These are phyloP conservation scores for Palythoa caribaeorum DNA, from an alignment of 92 coral and sea anemone species.

Conservation along the genomic window DNA sequence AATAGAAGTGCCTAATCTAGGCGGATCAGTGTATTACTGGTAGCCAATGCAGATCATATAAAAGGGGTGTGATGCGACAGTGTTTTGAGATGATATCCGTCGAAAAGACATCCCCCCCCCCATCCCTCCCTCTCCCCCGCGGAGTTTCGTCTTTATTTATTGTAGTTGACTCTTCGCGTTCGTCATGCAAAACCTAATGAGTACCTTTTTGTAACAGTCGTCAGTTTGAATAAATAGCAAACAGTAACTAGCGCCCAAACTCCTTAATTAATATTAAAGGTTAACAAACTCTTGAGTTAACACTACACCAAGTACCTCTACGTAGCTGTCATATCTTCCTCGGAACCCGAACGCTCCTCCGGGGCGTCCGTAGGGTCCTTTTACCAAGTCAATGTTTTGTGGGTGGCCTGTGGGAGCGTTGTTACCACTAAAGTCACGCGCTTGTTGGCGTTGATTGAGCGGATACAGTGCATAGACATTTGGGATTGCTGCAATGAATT, in stretches of 20 bases:
- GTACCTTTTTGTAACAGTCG: too few relatives aligned
- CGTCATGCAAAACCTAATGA: too few relatives aligned
- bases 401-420: slow-evolving; percentile 65
- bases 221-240: too few relatives aligned
- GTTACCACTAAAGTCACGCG: slow-evolving; percentile 76
- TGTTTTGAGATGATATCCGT: too few relatives aligned
- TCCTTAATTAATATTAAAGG: not conserved
- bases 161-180: too few relatives aligned
- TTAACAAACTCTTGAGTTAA: not conserved
- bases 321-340: slow-evolving; percentile 64
- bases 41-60: too few relatives aligned
- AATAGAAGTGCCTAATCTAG: too few relatives aligned
- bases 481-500: slow-evolving; percentile 66
- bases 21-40: too few relatives aligned
- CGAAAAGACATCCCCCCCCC: too few relatives aligned
- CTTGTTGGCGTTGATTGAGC: slow-evolving; percentile 67
- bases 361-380: slow-evolving; percentile 73
- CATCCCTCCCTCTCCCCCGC: too few relatives aligned
- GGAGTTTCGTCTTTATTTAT: too few relatives aligned
- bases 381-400: slow-evolving; percentile 6
- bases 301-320: slow-evolving; percentile 48
- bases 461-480: slow-evolving; percentile 74
- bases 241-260: not conserved
- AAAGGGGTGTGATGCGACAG: too few relatives aligned
- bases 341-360: slow-evolving; percentile 71